These are phyloP conservation scores for Caenorhabditis angaria DNA, from an alignment of 2,888 invertebrate species.

Conservation along the genomic window DNA sequence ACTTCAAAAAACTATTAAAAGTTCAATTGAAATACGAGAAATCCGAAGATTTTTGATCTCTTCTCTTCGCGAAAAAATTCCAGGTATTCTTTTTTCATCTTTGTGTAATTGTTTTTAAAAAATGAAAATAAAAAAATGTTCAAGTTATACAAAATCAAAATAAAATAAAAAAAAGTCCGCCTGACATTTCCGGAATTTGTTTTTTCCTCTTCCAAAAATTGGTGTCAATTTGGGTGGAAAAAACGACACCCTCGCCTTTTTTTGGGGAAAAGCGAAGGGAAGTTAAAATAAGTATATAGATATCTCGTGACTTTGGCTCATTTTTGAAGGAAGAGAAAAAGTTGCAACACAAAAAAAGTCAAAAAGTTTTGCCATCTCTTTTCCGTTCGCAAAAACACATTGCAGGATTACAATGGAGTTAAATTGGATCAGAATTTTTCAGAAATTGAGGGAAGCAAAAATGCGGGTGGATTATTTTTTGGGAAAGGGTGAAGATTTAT, in stretches of 20 bases:
- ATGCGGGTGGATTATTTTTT: constrained; percentile 1
- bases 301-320: neutral
- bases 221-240: neutral
- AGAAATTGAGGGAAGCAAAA: neutral
- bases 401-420: constrained; percentile 2
- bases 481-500: neutral
- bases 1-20: neutral
- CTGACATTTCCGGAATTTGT: neutral
- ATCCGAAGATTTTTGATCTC: constrained; percentile 7
- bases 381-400: neutral
- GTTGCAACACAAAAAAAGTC: neutral
- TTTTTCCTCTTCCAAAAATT: neutral
- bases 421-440: neutral
- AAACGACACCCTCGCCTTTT: too few relatives aligned
- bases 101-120: neutral
- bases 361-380: neutral
- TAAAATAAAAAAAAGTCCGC: neutral
- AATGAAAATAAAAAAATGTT: constrained; percentile 6
- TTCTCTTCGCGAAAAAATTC: constrained; percentile 13
- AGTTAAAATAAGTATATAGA: neutral
- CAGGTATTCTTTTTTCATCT: constrained; percentile 14
- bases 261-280: too few relatives aligned
- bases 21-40: neutral
- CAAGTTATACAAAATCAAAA: neutral
- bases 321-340: neutral